Base-by-base conservation (phyloP, 1,140 invertebrate genomes). In the Atta colombica region DNA sequence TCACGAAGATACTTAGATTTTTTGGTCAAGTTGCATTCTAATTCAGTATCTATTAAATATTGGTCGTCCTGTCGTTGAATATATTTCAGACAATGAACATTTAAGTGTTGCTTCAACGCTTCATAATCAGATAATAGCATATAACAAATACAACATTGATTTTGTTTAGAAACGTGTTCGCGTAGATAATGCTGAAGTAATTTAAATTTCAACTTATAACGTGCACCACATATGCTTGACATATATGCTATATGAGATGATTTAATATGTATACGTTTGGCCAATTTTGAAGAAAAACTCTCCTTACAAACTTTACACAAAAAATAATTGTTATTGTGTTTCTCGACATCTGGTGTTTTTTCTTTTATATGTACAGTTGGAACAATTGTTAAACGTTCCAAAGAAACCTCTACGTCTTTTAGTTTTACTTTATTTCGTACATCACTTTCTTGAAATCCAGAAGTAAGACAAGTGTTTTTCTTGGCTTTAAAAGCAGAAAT, bases 141-240 rank as follows among this genome's bases (percentile, higher is more conserved):
- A 3, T 87, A 60, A 69, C 93, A 93, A 75, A 93, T 87, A 31
- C 91, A 92, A 61, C 93, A 93, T 51, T 88, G 14, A 8, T 81
- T 86, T 21, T 8, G 18, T 6, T 69, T 69, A 6, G 21, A n/a
- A 16, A n/a, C n/a, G 25, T 93, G 92, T 6, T 90, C 86, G 0
- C 71, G 55, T 0, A 92, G 14, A 28, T 92, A 94, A 87, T 94
- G 93, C 3, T 3, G 25, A 14, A 91, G 53, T 16, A 94, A 72
- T 58, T 88, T 87, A 31, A 51, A 63, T 18, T 61, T 89, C 0
- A 28, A 18, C 1, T 28, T 86, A 55, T 89, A 92, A 35, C 77
- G 78, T 3, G 88, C 92, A 25, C 71, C 45, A 61, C 93, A 93
- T 71, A 93, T 87, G n/a, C 91, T 92, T 8, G 93, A 93, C 65